These are phyloP conservation scores for Hermatobates lingyangjiaoensis DNA, from an alignment of 1,140 invertebrate species.

Conservation along the genomic window DNA sequence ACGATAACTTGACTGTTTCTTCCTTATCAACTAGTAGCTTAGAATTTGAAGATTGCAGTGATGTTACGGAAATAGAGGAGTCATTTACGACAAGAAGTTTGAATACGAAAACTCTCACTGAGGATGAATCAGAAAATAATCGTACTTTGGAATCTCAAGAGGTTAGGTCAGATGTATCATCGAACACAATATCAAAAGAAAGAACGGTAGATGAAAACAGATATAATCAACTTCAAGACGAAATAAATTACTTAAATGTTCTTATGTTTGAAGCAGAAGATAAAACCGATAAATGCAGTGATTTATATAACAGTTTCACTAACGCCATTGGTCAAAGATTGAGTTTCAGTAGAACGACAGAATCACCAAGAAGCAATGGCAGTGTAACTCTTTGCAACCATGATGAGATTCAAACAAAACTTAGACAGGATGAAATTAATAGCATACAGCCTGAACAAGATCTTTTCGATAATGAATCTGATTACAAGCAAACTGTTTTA, in stretches of 20 bases:
- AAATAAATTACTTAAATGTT: not conserved
- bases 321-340: not conserved
- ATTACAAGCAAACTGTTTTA: not conserved
- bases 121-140: too few relatives aligned
- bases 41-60: too few relatives aligned
- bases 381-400: not conserved
- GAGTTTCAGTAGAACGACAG: not conserved
- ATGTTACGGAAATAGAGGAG: too few relatives aligned
- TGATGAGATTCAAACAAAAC: not conserved
- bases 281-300: not conserved
- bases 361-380: not conserved
- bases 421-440: not conserved
- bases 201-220: not conserved
- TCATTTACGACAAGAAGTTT: too few relatives aligned
- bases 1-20: too few relatives aligned
- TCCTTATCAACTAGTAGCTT: too few relatives aligned
- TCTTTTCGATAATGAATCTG: not conserved
- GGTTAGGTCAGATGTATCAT: too few relatives aligned
- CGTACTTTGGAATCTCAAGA: too few relatives aligned
- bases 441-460: not conserved
- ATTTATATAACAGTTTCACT: not conserved
- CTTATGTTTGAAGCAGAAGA: not conserved
- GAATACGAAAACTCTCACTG: too few relatives aligned
- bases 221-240: not conserved
- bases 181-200: not conserved